A percentile compares a stretch with the other conserved stretches of the same genome.
phyloP scores from a whole-genome alignment of 2,797 vertebrate species.

The Euthynnus affinis region DNA sequence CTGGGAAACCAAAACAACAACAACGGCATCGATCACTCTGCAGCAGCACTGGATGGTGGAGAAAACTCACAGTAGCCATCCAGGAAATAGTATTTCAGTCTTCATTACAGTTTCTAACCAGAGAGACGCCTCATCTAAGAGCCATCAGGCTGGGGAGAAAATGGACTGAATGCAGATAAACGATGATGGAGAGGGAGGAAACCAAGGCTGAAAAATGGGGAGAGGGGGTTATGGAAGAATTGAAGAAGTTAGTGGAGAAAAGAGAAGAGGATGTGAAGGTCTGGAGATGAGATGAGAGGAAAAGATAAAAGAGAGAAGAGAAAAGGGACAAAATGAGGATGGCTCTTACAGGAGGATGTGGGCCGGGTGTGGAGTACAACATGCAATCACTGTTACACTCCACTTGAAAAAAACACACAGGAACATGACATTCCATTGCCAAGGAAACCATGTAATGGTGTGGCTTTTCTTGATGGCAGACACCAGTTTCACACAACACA shows the following conservation, averaged over 20 bases:
- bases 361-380: constrained; percentile 17
- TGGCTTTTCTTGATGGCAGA: constrained; percentile 17
- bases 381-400: constrained; percentile 34
- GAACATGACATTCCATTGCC: constrained; percentile 21
- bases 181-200: constrained; percentile 81
- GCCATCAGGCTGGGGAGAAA: constrained; percentile 82
- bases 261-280: constrained; percentile 39
- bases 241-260: constrained; percentile 38
- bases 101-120: constrained; percentile 85
- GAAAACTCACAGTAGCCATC: constrained; percentile 81
- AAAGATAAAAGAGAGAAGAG: constrained; percentile 36
- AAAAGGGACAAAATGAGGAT: constrained; percentile 54
- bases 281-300: constrained; percentile 46
- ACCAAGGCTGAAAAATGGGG: constrained; percentile 64
- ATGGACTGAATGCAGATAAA: constrained; percentile 85
- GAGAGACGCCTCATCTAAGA: constrained; percentile 83
- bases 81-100: constrained; percentile 87
- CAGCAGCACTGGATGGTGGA: constrained; percentile 72
- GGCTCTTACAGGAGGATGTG: constrained; percentile 24
- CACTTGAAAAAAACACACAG: constrained; percentile 14
- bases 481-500: not conserved
- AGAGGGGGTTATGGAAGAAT: constrained; percentile 58
- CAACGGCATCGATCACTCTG: constrained; percentile 81
- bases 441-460: constrained; percentile 27
- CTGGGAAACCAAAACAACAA: constrained; percentile 79